Evolutionary conservation across 1,140 invertebrate genomes (phyloP).

Genomic region (Drosophila mojavensis): DNA sequence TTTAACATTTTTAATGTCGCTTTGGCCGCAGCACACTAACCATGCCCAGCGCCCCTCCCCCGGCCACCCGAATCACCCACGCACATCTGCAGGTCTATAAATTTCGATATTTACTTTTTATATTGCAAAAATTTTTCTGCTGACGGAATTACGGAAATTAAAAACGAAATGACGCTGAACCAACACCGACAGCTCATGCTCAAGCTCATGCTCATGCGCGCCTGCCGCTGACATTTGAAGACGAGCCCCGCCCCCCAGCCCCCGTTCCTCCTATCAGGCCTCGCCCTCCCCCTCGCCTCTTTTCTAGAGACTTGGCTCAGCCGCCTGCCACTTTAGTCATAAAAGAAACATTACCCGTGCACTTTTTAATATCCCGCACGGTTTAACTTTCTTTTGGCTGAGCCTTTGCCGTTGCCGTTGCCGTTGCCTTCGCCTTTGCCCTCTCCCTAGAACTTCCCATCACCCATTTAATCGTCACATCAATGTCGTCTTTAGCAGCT

Average conservation of each 20-base stretch:
- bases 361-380: conserved; percentile 83
- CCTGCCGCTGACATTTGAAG: conserved; percentile 62
- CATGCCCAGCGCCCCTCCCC: not conserved
- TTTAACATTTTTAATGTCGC: conserved; percentile 83
- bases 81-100: conserved; percentile 83
- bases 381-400: conserved; percentile 56
- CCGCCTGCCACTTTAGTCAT: conserved; percentile 74
- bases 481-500: conserved; percentile 33
- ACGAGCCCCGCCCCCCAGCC: not conserved
- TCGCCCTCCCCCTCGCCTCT: not conserved
- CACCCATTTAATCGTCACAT: conserved; percentile 11
- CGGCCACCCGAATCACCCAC: not conserved
- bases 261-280: not conserved
- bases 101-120: conserved; percentile 84
- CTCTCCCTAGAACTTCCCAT: not conserved
- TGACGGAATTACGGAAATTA: conserved; percentile 84
- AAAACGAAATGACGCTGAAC: conserved; percentile 80
- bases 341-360: conserved; percentile 80
- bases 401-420: not conserved
- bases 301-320: conserved; percentile 12
- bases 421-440: not conserved
- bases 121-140: conserved; percentile 84
- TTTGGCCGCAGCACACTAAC: conserved; percentile 61
- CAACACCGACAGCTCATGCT: too few relatives aligned
- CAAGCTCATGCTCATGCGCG: conserved; percentile 63